Evolutionary conservation across 2,888 invertebrate genomes (phyloP).

Genomic region (Caenorhabditis wallacei): DNA sequence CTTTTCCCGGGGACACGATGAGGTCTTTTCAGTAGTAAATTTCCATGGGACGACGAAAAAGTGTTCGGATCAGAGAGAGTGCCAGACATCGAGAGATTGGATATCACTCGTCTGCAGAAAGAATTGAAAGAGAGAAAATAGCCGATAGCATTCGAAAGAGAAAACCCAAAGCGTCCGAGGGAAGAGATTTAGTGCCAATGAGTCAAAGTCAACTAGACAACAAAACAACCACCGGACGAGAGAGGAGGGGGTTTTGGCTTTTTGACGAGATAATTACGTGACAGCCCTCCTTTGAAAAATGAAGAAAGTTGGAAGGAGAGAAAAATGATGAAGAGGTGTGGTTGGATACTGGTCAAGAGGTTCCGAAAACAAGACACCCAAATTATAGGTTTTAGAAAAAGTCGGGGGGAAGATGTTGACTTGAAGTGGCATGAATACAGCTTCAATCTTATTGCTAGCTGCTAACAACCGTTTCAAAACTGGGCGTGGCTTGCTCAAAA

Average conservation of each 20-base stretch:
- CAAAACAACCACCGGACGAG: not conserved
- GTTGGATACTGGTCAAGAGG: slow-evolving; percentile 9
- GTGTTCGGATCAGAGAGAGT: slow-evolving; percentile 20
- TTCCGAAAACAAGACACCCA: slow-evolving; percentile 14
- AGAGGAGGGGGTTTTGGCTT: slow-evolving; percentile 12
- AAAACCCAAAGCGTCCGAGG: slow-evolving; percentile 3
- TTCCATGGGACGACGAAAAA: slow-evolving; percentile 14
- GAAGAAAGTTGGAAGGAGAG: not conserved
- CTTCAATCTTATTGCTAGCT: not conserved
- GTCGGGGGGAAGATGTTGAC: not conserved
- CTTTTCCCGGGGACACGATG: slow-evolving; percentile 6
- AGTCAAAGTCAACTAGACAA: slow-evolving; percentile 47
- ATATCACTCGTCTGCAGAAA: slow-evolving; percentile 27
- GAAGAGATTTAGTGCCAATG: slow-evolving; percentile 19
- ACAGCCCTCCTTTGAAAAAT: not conserved
- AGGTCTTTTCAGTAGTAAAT: slow-evolving; percentile 13
- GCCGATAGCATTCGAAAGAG: slow-evolving; percentile 28
- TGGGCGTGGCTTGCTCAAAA: not conserved
- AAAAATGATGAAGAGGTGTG: slow-evolving; percentile 12
- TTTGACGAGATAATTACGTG: slow-evolving; percentile 57
- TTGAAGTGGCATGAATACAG: not conserved
- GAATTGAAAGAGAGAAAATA: slow-evolving; percentile 5
- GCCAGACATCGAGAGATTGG: slow-evolving; percentile 27
- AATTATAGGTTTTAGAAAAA: not conserved
- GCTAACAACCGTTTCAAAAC: not conserved